Conservation (phyloP, 2,113 vertebrate genomes). For the Sarotherodon lohbergeri region DNA sequence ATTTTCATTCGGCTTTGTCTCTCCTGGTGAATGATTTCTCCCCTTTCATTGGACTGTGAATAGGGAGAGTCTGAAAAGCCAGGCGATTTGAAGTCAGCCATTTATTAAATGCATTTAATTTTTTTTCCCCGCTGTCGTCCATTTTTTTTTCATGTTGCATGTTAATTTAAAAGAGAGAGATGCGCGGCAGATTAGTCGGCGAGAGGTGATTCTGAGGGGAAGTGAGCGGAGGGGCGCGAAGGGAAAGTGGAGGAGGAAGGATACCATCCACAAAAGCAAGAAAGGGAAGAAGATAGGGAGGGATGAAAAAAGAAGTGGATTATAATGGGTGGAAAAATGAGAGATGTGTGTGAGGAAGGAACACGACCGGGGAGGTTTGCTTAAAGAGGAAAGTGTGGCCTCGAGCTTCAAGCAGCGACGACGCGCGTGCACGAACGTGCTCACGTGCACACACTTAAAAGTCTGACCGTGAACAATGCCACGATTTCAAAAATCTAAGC, state of each 20-base stretch:
- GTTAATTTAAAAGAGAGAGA: slow-evolving; percentile 74
- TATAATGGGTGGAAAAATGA: background rate
- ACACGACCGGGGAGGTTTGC: background rate
- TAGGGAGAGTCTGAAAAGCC: slow-evolving; percentile 74
- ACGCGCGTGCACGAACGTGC: background rate
- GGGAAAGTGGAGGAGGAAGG: background rate
- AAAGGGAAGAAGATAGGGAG: background rate
- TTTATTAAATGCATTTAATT: slow-evolving; percentile 78
- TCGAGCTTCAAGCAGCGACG: background rate
- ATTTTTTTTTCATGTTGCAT: slow-evolving; percentile 59
- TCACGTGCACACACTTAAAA: background rate
- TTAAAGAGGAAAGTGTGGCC: background rate
- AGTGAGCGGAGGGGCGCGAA: background rate
- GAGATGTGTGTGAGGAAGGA: background rate
- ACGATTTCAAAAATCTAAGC: background rate
- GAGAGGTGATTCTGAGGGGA: slow-evolving; percentile 34
- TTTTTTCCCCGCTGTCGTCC: slow-evolving; percentile 37
- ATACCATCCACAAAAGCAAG: background rate
- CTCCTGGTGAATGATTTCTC: slow-evolving; percentile 76
- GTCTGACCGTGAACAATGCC: background rate
- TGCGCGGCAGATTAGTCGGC: slow-evolving; percentile 60
- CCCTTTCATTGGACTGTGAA: slow-evolving; percentile 77
- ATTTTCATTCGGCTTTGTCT: slow-evolving; percentile 83
- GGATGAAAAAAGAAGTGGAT: background rate
- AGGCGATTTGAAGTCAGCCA: slow-evolving; percentile 74